Evolutionary conservation across 2,888 invertebrate genomes (phyloP), one percentile per base, ranked within the genome.

Genomic region (Cosmia trapezina): DNA sequence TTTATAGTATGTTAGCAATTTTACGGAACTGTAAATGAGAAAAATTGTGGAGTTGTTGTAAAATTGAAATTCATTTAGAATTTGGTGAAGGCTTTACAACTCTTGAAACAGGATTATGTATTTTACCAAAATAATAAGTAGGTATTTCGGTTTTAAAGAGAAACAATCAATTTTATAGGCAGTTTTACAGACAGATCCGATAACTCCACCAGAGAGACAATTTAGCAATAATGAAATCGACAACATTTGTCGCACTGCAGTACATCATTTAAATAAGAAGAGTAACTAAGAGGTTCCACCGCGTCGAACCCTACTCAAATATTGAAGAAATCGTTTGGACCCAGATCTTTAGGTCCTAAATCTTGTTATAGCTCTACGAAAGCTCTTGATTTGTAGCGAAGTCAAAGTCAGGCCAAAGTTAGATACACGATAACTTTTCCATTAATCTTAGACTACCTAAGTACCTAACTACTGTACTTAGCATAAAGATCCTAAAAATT

Each of bases 251-350:
- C 70, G 81, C 67, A 83, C 49, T 80, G 64, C 84, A 70, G 60
- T 59, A 51, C 22, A 41, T 49, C 4, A 43, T 43, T 79, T 66
- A 14, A 69, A 79, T 57, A 56, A 62, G 51, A 68, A 51, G 17
- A 37, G 56, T n/a, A 8, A 71, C n/a, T 54, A 56, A 41, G 19
- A 22, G 28, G 11, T 17, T 41, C 51, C n/a, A 19, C 57, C 12
- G 67, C 12, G 64, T 61, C 49, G 51, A 65, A 81, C 81, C 81
- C 66, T 64, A 61, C 81, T 76, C 61, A 81, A 74, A 66, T 75
- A 80, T 69, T 80, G 7, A 75, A 69, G 19, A 64, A 47, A 73
- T 68, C 22, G 17, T 22, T 47, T 49, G 37, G 47, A 22, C 53
- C 17, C 4, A 66, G 63, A 61, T 51, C 54, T 62, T 60, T 60